These are phyloP conservation scores for Lycodopsis pacificus DNA, from an alignment of 2,797 vertebrate genomes.

Conservation along the genomic window DNA sequence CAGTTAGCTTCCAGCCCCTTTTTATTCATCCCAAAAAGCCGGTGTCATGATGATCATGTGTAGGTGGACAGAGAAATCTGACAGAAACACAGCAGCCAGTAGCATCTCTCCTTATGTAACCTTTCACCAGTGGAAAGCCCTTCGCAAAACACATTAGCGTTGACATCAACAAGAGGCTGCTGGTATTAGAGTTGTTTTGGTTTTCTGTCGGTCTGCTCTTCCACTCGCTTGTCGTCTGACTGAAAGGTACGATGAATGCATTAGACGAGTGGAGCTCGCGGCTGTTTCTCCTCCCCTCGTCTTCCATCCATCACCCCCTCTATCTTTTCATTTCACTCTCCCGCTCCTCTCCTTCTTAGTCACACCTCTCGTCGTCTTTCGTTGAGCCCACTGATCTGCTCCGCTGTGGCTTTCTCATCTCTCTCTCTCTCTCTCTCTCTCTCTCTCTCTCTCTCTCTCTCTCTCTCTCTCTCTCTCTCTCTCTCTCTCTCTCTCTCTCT, in stretches of 20 bases:
- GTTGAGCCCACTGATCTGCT: conserved; percentile 58
- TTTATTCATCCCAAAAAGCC: conserved; percentile 8
- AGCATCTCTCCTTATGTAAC: conserved; percentile 19
- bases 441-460: no score
- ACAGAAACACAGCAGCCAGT: conserved; percentile 14
- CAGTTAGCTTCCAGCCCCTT: conserved; percentile 11
- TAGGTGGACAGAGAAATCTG: conserved; percentile 22
- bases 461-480: no score
- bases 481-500: no score
- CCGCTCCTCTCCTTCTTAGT: conserved; percentile 59
- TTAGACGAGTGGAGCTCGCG: conserved; percentile 61
- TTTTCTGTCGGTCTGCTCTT: conserved; percentile 56
- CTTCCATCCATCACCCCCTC: conserved; percentile 71
- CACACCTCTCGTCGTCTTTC: conserved; percentile 63
- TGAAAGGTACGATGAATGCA: conserved; percentile 73
- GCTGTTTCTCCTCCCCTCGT: conserved; percentile 71
- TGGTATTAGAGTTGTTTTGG: conserved; percentile 56
- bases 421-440: conserved; percentile 11
- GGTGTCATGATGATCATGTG: conserved; percentile 6
- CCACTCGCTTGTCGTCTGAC: conserved; percentile 60
- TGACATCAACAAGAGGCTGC: conserved; percentile 61
- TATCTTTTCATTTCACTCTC: conserved; percentile 69
- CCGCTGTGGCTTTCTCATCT: conserved; percentile 31
- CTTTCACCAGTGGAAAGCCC: conserved; percentile 39
- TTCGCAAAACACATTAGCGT: conserved; percentile 58